phyloP scores from a whole-genome alignment of 35 echinoderm and acorn worm species.

The Chiridota heheva region DNA sequence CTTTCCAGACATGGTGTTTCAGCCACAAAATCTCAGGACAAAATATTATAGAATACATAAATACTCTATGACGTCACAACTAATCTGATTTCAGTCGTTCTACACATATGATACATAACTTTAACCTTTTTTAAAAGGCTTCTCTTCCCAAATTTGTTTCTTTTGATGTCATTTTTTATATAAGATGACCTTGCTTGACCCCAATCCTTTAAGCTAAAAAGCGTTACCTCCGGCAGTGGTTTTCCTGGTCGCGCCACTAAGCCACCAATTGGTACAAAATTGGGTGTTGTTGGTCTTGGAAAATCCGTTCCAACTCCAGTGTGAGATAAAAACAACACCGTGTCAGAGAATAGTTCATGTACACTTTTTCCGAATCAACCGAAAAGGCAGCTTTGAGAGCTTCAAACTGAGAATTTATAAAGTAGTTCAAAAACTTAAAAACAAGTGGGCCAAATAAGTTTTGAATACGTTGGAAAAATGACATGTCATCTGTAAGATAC shows the following conservation, averaged over 20 bases:
- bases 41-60: too few species aligned
- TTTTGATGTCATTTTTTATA: too few species aligned
- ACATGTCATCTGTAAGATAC: conserved; percentile 1
- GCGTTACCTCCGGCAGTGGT: conserved; percentile 13
- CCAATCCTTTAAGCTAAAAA: too few species aligned
- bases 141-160: too few species aligned
- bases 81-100: too few species aligned
- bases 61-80: too few species aligned
- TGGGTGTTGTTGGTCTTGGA: conserved; percentile 14
- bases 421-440: not conserved
- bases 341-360: not conserved
- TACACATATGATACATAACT: too few species aligned
- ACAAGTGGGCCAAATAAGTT: not conserved
- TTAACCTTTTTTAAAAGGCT: too few species aligned
- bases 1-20: too few species aligned
- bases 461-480: not conserved
- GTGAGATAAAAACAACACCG: not conserved
- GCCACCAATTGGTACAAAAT: conserved; percentile 17
- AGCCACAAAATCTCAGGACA: too few species aligned
- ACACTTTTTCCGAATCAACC: not conserved
- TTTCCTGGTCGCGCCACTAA: not conserved
- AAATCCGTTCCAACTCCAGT: conserved; percentile 18
- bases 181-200: too few species aligned
- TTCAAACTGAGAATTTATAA: not conserved
- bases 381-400: not conserved